Base-by-base conservation (phyloP, 2,888 invertebrate genomes). In the Aspidiotus rigidus region DNA sequence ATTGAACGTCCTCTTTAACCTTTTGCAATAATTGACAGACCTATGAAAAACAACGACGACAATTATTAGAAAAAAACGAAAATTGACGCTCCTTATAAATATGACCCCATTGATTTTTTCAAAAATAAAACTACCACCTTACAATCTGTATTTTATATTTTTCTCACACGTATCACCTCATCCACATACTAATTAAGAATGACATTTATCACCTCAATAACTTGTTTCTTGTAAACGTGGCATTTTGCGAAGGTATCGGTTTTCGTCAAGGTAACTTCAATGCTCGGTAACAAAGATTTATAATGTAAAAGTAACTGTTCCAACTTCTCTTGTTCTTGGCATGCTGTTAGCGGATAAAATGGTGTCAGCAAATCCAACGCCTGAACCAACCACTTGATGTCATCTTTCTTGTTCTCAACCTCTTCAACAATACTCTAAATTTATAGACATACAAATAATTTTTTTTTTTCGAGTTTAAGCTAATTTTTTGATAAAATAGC, bases 301-400 rank as follows among this genome's bases (percentile, higher is more conserved):
- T 95, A 95, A 72, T 94, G 86, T 0, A 88, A 83, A 71, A 95
- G 89, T 16, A 95, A 80, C 72, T 85, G 84, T 77, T 93, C 92
- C 13, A 97, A 81, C 75, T 86, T 86, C 71, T 85, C 83, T 77
- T 94, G 93, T 78, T 95, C 94, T 40, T 82, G 80, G 72, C 86
- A 81, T 0, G 90, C 88, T 79, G 93, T 90, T 60, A 83, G 82
- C 75, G 93, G 90, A 11, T 89, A 85, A 74, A 90, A 88, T 76
- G 90, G 89, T 70, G 89, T 85, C 71, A 97, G 83, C 75, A 88
- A 87, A 76, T 96, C 93, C 64, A 96, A 80, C 13, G 90, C 91
- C 79, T 93, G 92, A 1, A 94, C 92, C 69, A 97, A 81, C 92
- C 93, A 93, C 77, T 94, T 94, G 88, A 95, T 93, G 75, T 93